Evolutionary conservation across 2,888 invertebrate species (phyloP), one percentile per base, ranked within the genome.

Genomic region (Cantharis nigra): DNA sequence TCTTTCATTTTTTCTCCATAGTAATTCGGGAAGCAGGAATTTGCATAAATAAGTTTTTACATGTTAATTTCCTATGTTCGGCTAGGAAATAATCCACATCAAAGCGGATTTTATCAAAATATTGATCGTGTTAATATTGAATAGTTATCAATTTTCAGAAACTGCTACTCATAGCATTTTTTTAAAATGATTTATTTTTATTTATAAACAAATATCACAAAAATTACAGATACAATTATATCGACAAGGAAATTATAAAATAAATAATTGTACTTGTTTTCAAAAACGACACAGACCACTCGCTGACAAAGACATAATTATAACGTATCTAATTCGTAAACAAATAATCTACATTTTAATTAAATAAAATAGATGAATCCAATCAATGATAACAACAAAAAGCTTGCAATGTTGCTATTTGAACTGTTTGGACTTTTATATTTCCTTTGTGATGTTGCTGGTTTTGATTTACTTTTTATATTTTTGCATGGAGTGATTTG

Each of bases 401-500:
- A 23, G 26, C 65, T 67, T n/a, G n/a, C 65, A 1, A 67, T 11
- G 20, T 67, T 20, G 3, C 9, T 23, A 67, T 23, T 67, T 23
- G 65, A 23, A 67, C 65, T 23, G n/a, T 13, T 5, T n/a, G 65
- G 23, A n/a, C 0, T 18, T 10, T 65, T 18, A 4, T 13, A 23
- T 18, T 9, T 16, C 23, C 26, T 67, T 20, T 23, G 18, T n/a
- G 7, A 2, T 23, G 23, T 9, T 9, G 26, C 1, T 26, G 4
- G 1, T 1, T 3, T 67, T 67, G 65, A 9, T 67, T 67, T 67
- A 67, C 26, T 49, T n/a, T 49, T 49, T 49, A 9, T 3, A 69
- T 67, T 62, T 14, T 84, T 81, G 79, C 95, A 95, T 0, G 93
- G 93, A 0, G 93, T 92, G 75, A 91, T 91, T 84, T 92, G 93